phyloP scores from a whole-genome alignment of 1,140 invertebrate genomes.

The Conopomorpha cramerella region DNA sequence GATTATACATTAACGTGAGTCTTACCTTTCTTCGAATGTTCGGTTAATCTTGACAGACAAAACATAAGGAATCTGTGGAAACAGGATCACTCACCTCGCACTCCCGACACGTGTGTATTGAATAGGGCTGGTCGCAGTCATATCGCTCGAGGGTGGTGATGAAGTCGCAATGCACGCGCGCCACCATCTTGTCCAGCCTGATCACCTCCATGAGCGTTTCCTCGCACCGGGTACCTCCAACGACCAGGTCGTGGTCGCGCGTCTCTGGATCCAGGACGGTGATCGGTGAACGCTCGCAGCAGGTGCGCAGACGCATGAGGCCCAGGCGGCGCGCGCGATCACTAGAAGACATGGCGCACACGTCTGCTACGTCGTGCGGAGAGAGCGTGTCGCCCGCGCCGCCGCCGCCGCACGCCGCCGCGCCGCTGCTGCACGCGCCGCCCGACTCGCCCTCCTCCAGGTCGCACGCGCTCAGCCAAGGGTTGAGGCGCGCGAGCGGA shows the following conservation, averaged over 20 bases:
- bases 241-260: slow-evolving; percentile 65
- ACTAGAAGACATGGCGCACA: slow-evolving; percentile 62
- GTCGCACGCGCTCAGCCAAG: slow-evolving; percentile 79
- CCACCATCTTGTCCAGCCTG: slow-evolving; percentile 73
- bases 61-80: too few relatives aligned
- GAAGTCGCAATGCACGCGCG: slow-evolving; percentile 78
- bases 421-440: slow-evolving; percentile 34
- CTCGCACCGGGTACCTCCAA: slow-evolving; percentile 65
- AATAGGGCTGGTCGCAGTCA: slow-evolving; percentile 84
- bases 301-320: slow-evolving; percentile 73
- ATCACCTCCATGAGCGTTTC: slow-evolving; percentile 69
- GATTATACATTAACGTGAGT: too few relatives aligned
- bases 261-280: slow-evolving; percentile 71
- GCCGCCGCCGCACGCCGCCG: slow-evolving; percentile 64
- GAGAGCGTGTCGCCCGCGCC: slow-evolving; percentile 61
- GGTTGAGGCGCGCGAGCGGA: slow-evolving; percentile 76
- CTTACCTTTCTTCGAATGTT: too few relatives aligned
- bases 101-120: slow-evolving; percentile 80
- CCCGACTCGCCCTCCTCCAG: slow-evolving; percentile 61
- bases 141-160: slow-evolving; percentile 78
- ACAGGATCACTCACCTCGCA: slow-evolving; percentile 73
- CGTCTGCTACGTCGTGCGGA: slow-evolving; percentile 60
- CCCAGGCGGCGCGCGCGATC: slow-evolving; percentile 63
- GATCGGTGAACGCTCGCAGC: slow-evolving; percentile 77
- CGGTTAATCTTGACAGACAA: too few relatives aligned